These are phyloP conservation scores for Biston stratarius DNA, from an alignment of 2,888 invertebrate genomes.

Conservation along the genomic window DNA sequence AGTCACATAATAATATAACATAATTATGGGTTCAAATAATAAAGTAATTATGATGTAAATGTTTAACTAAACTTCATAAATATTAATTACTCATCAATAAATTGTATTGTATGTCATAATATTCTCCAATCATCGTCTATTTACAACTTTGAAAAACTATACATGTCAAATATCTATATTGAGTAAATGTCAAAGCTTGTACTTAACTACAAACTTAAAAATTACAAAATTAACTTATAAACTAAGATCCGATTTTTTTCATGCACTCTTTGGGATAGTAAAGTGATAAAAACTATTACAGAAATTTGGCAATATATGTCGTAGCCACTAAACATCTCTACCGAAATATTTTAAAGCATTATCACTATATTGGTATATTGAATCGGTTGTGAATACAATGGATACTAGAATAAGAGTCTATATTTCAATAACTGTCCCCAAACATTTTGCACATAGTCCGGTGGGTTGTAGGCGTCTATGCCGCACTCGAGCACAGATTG, in stretches of 20 bases:
- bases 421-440: constrained; percentile 42
- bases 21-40: no score
- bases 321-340: constrained; percentile 67
- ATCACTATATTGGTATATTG: constrained; percentile 61
- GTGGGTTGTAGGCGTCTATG: constrained; percentile 50
- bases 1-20: no score
- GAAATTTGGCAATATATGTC: constrained; percentile 75
- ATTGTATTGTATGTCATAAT: background rate
- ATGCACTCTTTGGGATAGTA: constrained; percentile 78
- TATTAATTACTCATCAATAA: no score
- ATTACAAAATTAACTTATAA: constrained; percentile 56
- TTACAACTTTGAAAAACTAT: background rate
- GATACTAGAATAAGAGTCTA: constrained; percentile 59
- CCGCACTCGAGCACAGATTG: constrained; percentile 4
- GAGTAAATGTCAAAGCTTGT: background rate
- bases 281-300: constrained; percentile 57
- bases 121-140: constrained; percentile 2
- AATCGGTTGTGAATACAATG: constrained; percentile 58
- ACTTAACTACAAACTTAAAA: background rate
- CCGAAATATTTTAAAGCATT: constrained; percentile 59
- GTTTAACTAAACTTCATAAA: no score
- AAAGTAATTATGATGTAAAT: no score
- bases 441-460: constrained; percentile 52
- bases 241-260: constrained; percentile 71
- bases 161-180: background rate